Conservation (phyloP, 2,113 vertebrate genomes). For the Bujurquina vittata region DNA sequence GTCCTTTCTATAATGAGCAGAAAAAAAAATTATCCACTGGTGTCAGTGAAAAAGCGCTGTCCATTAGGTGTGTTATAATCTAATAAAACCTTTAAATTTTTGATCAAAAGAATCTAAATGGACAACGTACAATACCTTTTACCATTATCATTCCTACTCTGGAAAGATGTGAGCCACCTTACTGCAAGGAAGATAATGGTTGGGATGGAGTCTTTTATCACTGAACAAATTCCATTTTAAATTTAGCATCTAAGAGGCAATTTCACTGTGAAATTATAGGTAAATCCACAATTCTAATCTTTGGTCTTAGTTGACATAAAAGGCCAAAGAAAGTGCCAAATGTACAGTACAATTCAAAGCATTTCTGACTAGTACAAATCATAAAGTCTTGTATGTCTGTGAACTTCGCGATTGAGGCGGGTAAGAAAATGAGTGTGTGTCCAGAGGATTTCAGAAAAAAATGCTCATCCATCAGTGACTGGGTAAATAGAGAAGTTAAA, state of each 20-base stretch:
- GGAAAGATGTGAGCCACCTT: neutral
- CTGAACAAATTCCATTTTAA: neutral
- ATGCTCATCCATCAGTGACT: neutral
- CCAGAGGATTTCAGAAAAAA: neutral
- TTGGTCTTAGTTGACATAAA: neutral
- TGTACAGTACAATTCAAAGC: neutral
- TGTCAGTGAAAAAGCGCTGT: conserved; percentile 1
- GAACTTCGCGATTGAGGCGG: neutral
- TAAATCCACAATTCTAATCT: neutral
- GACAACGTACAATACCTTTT: neutral
- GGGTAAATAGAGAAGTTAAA: neutral
- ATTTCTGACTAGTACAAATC: conserved; percentile 4
- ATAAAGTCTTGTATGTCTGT: neutral
- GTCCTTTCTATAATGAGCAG: conserved; percentile 21
- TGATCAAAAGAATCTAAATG: conserved; percentile 6
- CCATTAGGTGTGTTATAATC: conserved; percentile 23
- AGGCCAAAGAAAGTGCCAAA: neutral
- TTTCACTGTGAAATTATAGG: neutral
- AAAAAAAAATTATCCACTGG: conserved; percentile 17
- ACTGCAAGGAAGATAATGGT: neutral
- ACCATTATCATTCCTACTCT: neutral
- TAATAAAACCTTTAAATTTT: conserved; percentile 11
- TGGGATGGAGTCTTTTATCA: conserved; percentile 1
- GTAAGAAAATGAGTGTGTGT: neutral
- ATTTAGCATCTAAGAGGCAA: neutral